phyloP scores from a whole-genome alignment of 1,140 invertebrate species.

The honey bee (Apis mellifera) region Amel_HAv3.1 CM009936.2:9345501-9346000 shows the following conservation, averaged over 20 bases:
- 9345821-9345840: slow-evolving; percentile 64
- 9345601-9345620: slow-evolving; percentile 78
- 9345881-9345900: slow-evolving; percentile 64
- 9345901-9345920: slow-evolving; percentile 67
- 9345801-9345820: slow-evolving; percentile 52
- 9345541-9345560: slow-evolving; percentile 65
- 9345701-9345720: slow-evolving; percentile 78
- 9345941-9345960: slow-evolving; percentile 21
- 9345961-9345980: slow-evolving; percentile 31
- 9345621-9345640: slow-evolving; percentile 68
- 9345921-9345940: slow-evolving; percentile 70
- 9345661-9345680: slow-evolving; percentile 43
- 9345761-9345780: slow-evolving; percentile 78
- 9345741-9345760: slow-evolving; percentile 81
- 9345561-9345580: slow-evolving; percentile 72
- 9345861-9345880: slow-evolving; percentile 79
- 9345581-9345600: slow-evolving; percentile 76
- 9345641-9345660: slow-evolving; percentile 48
- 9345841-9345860: slow-evolving; percentile 81
- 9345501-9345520: neutral
- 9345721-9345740: slow-evolving; percentile 80
- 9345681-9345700: slow-evolving; percentile 55
- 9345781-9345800: slow-evolving; percentile 64
- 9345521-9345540: slow-evolving; percentile 34
- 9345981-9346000: neutral